Evolutionary conservation across 2,797 vertebrate genomes (phyloP), one percentile per base, ranked within the genome.

Genomic region (Myripristis murdjan): DNA sequence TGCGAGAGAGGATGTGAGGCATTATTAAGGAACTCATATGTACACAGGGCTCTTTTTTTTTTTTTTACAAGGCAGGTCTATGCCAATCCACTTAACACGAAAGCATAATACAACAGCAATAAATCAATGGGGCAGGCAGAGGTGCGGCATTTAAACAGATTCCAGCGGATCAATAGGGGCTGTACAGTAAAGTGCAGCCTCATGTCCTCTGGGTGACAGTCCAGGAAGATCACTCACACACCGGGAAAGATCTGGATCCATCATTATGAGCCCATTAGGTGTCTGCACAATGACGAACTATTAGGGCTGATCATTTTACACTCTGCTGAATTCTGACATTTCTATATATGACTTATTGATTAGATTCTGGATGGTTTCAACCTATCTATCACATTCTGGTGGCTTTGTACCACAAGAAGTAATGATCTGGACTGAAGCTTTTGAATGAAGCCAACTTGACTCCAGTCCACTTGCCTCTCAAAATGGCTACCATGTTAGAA

Each of bases 81-180:
- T 75, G 83, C 81, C 77, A 84, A 86, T 87, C 85, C 79, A 86
- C 84, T 91, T 91, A 91, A 91, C 88, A 88, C 71, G 14, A 82
- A 81, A 70, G 83, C 87, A 85, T 85, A 86, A 91, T 82, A 86
- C 84, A 86, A 86, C 87, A 86, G 65, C 83, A 62, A 83, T 86
- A 87, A 85, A 91, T 93, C 89, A 84, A 90, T 90, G 79, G 48
- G 51, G 71, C 76, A 80, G 84, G 78, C 85, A 73, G 81, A 84
- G 90, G 77, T 74, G 79, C 73, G 58, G 70, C 46, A 54, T 84
- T 91, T 82, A 85, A 88, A 90, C 86, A 65, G 89, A 87, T 86
- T 87, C 81, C 84, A 68, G 66, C 74, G 64, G 83, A 90, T 92
- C 87, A 77, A 90, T 92, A 85, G 56, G n/a, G 51, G 49, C 75